Base-by-base conservation (phyloP, 2,888 invertebrate species). In the Synanthedon vespiformis region DNA sequence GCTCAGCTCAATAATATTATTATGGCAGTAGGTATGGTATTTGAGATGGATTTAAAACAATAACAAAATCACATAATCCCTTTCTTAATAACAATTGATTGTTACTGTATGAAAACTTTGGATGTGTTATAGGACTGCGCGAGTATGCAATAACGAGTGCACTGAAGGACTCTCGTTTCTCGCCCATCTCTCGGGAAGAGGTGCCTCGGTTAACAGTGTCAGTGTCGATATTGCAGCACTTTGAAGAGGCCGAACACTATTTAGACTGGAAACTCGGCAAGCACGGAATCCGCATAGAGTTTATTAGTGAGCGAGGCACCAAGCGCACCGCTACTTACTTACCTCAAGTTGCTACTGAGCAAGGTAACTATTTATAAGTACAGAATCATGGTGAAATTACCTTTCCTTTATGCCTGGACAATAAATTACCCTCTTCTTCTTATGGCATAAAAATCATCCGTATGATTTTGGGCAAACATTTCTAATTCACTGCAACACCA, bases 61-160 rank as follows among this genome's bases (percentile, higher is more conserved):
- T 10, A 10, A 34, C 1, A 22, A 22, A 22, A 22, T 22, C 22
- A 34, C 34, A 10, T 34, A 2, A 8, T 34, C 8, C 8, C 8
- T 34, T 22, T 34, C 8, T 34, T 10, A 34, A 34, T 34, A 34
- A 34, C 34, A 34, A 34, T 34, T 34, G 2, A 34, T 34, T 34
- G 34, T 34, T 34, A 34, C 3, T 34, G 10, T 34, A 34, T 34
- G 34, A 34, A 22, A 34, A 34, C 34, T 8, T 34, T 34, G 34
- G 34, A 34, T 10, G 34, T 34, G 34, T 34, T 34, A 10, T 89
- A 85, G 97, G 98, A 58, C 91, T 99, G 61, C 91, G 96, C 63
- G 98, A 99, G 87, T 99, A 99, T 84, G 97, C 99, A 52, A 92
- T 97, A 68, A 98, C 98, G 61, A 98, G 98, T 89, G 99, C 99